These are phyloP conservation scores for Eurypyga helias DNA, from an alignment of 2,113 vertebrate genomes.

Conservation along the genomic window DNA sequence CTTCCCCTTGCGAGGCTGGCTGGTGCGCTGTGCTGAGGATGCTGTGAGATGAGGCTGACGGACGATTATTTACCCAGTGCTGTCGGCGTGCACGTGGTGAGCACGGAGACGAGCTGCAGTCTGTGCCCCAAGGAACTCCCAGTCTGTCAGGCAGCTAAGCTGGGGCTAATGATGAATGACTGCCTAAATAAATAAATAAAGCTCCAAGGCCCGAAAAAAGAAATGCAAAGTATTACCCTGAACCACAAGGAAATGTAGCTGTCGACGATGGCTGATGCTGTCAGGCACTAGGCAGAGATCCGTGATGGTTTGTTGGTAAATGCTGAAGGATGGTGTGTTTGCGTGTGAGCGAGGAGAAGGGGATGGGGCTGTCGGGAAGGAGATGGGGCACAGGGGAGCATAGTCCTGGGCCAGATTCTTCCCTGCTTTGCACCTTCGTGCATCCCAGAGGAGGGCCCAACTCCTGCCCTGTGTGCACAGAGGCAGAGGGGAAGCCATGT, in stretches of 20 bases:
- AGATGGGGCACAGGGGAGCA: rapidly evolving
- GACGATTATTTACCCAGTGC: background rate
- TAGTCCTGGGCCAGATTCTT: background rate
- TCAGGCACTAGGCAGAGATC: rapidly evolving
- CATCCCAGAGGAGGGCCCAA: background rate
- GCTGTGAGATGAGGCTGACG: background rate
- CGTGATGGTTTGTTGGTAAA: background rate
- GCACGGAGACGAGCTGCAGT: background rate
- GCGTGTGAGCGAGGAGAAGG: rapidly evolving
- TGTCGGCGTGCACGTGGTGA: background rate
- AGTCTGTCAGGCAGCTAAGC: slow-evolving; percentile 24
- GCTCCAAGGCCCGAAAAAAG: background rate
- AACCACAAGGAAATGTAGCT: background rate
- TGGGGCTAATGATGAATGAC: slow-evolving; percentile 55
- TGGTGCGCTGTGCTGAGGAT: background rate
- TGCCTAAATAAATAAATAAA: slow-evolving; percentile 55
- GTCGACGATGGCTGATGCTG: background rate
- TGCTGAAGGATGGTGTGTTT: background rate
- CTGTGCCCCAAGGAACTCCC: slow-evolving; percentile 35
- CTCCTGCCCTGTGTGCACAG: background rate
- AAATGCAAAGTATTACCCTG: background rate
- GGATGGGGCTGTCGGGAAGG: background rate
- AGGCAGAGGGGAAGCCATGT: background rate
- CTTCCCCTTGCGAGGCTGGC: background rate
- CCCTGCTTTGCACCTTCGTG: background rate